Conservation (phyloP, 2,888 invertebrate species). For the Nomada flava region DNA sequence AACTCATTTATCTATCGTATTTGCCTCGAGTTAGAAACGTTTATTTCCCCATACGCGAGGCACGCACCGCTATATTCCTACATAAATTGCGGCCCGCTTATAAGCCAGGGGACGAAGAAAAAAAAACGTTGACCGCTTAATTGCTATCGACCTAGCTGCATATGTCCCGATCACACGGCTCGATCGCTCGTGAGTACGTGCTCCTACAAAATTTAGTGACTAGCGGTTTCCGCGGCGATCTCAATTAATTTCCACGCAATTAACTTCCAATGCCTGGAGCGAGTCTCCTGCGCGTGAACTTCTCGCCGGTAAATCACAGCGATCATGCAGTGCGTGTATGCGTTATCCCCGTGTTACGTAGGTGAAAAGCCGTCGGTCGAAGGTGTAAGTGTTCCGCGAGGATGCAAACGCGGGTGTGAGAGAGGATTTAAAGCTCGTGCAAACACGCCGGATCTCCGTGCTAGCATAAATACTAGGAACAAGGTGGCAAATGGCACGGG, state of each 20-base stretch:
- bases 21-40: background rate
- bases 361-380: slow-evolving; percentile 53
- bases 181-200: slow-evolving; percentile 49
- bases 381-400: slow-evolving; percentile 58
- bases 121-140: slow-evolving; percentile 35
- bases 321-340: slow-evolving; percentile 53
- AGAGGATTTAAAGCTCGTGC: slow-evolving; percentile 63
- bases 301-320: slow-evolving; percentile 61
- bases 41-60: background rate
- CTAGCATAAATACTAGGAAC: slow-evolving; percentile 71
- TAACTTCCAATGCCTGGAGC: slow-evolving; percentile 64
- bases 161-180: slow-evolving; percentile 51
- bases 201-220: slow-evolving; percentile 59
- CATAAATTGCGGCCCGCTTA: slow-evolving; percentile 16
- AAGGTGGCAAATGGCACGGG: slow-evolving; percentile 74
- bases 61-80: background rate
- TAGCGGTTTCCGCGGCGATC: slow-evolving; percentile 62
- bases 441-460: slow-evolving; percentile 66
- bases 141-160: slow-evolving; percentile 49
- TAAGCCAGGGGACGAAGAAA: background rate
- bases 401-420: slow-evolving; percentile 37
- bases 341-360: slow-evolving; percentile 47
- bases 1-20: background rate
- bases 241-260: slow-evolving; percentile 68
- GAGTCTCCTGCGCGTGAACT: slow-evolving; percentile 54